A percentile compares a stretch with the other conserved stretches of the same genome.
Evolutionary conservation across 2,113 vertebrate species (phyloP).

Genomic region (Budorcas taxicolor): DNA sequence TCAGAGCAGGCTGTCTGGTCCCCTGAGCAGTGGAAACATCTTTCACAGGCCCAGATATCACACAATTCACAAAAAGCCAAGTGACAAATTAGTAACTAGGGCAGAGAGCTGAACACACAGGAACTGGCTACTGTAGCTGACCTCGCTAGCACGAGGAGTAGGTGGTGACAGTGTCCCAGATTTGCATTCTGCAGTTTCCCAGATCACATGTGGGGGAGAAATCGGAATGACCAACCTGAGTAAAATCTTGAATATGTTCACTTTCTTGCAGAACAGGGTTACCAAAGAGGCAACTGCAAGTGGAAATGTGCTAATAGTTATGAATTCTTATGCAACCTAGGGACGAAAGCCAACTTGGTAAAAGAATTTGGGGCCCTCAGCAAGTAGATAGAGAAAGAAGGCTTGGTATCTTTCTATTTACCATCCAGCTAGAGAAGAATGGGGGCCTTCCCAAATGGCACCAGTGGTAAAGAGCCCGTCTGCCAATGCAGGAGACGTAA

Average conservation of each 20-base stretch:
- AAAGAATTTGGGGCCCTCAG: neutral
- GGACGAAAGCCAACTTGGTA: neutral
- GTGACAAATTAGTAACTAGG: neutral
- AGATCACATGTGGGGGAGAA: neutral
- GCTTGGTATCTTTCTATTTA: neutral
- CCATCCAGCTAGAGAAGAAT: neutral
- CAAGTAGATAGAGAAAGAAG: neutral
- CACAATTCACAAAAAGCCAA: neutral
- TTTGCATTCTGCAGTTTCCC: neutral
- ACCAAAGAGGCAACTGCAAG: neutral
- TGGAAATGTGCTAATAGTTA: neutral
- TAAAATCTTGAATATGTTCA: neutral
- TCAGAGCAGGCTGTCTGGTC: neutral
- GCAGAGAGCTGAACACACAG: too few species aligned
- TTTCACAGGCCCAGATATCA: neutral
- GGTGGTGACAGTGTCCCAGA: neutral
- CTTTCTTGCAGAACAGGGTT: neutral
- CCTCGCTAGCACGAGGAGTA: fast-evolving
- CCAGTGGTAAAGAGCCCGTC: neutral
- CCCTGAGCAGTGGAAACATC: neutral
- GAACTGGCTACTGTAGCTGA: neutral
- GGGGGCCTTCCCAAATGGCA: neutral
- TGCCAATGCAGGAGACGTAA: neutral
- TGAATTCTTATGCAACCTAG: neutral
- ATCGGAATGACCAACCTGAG: neutral